A percentile compares a stretch with the other conserved stretches of the same genome.
Evolutionary conservation across 2,888 invertebrate species (phyloP).

Genomic region (Agonum fuliginosum): DNA sequence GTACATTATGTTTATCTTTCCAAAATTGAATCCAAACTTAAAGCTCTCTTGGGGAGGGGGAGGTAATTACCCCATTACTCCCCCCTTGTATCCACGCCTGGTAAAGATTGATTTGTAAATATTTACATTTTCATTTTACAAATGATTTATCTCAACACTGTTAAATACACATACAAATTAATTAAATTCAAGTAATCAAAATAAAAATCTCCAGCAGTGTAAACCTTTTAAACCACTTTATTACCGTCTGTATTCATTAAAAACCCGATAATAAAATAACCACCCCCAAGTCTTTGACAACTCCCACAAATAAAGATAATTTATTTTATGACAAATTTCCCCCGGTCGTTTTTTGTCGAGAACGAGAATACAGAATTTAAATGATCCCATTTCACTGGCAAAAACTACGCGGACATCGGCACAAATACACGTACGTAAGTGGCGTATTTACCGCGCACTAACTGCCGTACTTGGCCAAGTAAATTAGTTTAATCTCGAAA

Average conservation of each 20-base stretch:
- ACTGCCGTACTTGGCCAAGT: conserved; percentile 24
- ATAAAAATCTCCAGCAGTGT: not conserved
- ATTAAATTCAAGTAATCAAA: not conserved
- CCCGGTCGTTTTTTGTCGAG: not conserved
- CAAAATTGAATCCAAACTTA: no score
- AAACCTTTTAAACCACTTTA: conserved; percentile 8
- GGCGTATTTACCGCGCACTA: not conserved
- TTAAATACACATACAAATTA: not conserved
- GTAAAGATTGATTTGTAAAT: no score
- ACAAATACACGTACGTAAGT: conserved; percentile 9
- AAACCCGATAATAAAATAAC: conserved; percentile 17
- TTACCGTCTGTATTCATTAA: not conserved
- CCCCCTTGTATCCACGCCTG: no score
- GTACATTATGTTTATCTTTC: no score
- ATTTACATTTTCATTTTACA: no score
- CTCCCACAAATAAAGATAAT: conserved; percentile 24
- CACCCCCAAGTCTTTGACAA: not conserved
- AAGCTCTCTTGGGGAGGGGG: no score
- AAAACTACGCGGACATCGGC: not conserved
- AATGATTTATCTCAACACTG: not conserved
- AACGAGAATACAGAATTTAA: conserved; percentile 14
- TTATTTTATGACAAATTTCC: conserved; percentile 31
- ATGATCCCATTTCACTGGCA: not conserved
- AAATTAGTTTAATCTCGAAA: conserved; percentile 56
- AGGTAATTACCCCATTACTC: no score